Conservation (phyloP, 2,797 vertebrate genomes). For the Platalea minor region DNA sequence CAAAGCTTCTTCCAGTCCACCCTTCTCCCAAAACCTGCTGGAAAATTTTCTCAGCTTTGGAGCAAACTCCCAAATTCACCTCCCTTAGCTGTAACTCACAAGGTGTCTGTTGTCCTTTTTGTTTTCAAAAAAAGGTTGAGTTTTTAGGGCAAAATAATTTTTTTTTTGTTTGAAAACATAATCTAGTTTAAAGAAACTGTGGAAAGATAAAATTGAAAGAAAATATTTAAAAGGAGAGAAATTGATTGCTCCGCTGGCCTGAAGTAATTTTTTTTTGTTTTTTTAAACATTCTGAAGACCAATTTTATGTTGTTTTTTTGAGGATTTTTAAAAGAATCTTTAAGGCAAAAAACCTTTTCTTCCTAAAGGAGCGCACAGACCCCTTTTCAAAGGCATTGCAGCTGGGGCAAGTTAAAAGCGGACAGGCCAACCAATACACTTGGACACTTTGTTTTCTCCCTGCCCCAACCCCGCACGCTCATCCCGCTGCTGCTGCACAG, state of each 20-base stretch:
- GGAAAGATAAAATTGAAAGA: neutral
- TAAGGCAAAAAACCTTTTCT: neutral
- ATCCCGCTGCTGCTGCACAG: neutral
- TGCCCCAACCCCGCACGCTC: fast-evolving
- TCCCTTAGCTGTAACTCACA: neutral
- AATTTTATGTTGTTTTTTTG: neutral
- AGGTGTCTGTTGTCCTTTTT: neutral
- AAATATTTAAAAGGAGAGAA: neutral
- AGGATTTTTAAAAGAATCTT: neutral
- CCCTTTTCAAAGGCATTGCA: neutral
- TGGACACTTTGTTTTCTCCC: neutral
- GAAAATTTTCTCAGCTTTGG: neutral
- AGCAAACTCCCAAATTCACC: neutral
- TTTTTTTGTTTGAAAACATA: neutral
- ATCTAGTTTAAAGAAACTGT: neutral
- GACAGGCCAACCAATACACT: neutral
- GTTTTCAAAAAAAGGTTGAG: neutral
- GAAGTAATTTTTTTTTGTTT: neutral
- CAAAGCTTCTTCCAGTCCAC: neutral
- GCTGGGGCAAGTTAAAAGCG: neutral
- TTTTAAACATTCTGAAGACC: neutral
- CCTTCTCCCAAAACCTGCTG: neutral
- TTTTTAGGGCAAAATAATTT: neutral
- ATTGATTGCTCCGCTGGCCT: neutral
- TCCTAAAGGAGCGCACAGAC: neutral